Evolutionary conservation across 2,113 vertebrate species (phyloP), one percentile per base, ranked within the genome.

Genomic region (Callipepla squamata): DNA sequence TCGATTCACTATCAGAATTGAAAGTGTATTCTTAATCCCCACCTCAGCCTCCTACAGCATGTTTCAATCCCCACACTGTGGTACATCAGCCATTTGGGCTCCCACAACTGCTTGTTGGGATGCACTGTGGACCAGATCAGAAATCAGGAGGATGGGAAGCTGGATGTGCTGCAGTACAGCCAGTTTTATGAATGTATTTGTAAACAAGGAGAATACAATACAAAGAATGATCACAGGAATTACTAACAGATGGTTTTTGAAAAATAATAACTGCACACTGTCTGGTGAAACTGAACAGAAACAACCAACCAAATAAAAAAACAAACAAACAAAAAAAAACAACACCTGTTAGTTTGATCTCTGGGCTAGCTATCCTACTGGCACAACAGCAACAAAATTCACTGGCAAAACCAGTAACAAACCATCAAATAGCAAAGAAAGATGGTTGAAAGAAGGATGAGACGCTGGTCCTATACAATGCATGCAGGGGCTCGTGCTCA

Each of bases 211-310:
- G 15, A 18, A 53, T 16, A 26, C 17, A 18, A 32, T 19, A 57
- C 6, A 57, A 73, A 36, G 7, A 61, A 65, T 6, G 12, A 57
- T 40, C 61, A 36, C 7, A 66, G 73, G 34, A 28, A 44, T 14
- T 8, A 42, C 10, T 62, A 66, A 34, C 5, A 8, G 65, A n/a
- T 0, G 0, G 30, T 10, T 13, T 22, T 30, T 20, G 16, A 30
- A 7, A 66, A 32, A 26, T 23, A 42, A 14, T 44, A 45, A 66
- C 48, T 51, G 36, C n/a, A 38, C 38, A 55, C 16, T 73, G 7
- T 34, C 40, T 17, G 5, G 16, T 47, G 28, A 76, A 76, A 83
- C 3, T 45, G 26, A 85, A 79, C 21, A 62, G 40, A 82, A 92
- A 82, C 28, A 66, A 66, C 10, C 26, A 53, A 53, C 25, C 51